Conservation (phyloP, 2,113 vertebrate genomes). For the Tupaia tana region DNA sequence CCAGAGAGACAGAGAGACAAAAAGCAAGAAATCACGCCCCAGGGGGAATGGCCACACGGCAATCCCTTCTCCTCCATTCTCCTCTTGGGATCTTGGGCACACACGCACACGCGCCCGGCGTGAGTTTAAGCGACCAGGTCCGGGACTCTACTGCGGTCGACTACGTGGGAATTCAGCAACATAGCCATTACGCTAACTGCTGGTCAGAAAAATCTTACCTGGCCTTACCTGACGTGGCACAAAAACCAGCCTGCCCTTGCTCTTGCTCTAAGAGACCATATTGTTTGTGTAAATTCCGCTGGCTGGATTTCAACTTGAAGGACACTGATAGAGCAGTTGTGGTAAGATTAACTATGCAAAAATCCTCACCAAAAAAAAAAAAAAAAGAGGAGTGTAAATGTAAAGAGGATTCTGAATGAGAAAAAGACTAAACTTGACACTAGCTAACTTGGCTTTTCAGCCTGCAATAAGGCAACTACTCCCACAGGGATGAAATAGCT, state of each 20-base stretch:
- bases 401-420: constrained; percentile 6
- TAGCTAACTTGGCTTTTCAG: not conserved
- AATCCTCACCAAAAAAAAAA: no score
- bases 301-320: constrained; percentile 22
- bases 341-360: not conserved
- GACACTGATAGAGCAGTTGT: not conserved
- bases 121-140: no score
- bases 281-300: not conserved
- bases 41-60: no score
- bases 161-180: no score
- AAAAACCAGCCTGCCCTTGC: not conserved
- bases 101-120: no score
- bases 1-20: no score
- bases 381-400: not conserved
- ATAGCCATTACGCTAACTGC: no score
- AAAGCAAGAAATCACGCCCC: no score
- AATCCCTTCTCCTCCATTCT: no score
- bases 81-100: no score
- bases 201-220: no score
- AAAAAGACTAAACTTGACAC: not conserved
- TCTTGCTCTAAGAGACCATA: not conserved
- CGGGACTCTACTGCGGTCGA: no score
- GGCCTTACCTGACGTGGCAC: not conserved
- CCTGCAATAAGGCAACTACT: not conserved
- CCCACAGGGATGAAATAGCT: not conserved